phyloP scores from a whole-genome alignment of 2,888 invertebrate species.

The Gerris lacustris region DNA sequence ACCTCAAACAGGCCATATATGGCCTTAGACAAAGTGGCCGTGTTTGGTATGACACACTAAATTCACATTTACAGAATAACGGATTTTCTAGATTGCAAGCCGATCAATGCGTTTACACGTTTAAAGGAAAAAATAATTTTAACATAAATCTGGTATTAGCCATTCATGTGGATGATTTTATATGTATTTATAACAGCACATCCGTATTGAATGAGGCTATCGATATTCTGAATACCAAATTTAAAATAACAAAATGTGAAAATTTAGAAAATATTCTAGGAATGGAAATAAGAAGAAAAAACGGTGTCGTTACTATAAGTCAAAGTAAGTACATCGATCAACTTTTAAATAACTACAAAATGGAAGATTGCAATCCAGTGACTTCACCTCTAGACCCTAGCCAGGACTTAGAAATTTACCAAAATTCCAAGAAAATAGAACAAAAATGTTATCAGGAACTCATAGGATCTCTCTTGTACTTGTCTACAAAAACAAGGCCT shows the following conservation, averaged over 20 bases:
- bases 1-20: background rate
- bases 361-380: conserved; percentile 16
- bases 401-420: background rate
- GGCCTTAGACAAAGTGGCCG: background rate
- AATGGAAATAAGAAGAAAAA: background rate
- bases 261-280: conserved; percentile 13
- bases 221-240: conserved; percentile 14
- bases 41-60: background rate
- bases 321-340: conserved; percentile 9
- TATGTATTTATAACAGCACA: conserved; percentile 11
- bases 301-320: background rate
- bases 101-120: conserved; percentile 18
- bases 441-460: background rate
- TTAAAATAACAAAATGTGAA: conserved; percentile 16
- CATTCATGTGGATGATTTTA: conserved; percentile 13
- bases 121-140: background rate
- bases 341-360: conserved; percentile 15
- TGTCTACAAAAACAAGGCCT: background rate
- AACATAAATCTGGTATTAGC: no score
- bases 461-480: background rate
- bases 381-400: conserved; percentile 17
- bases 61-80: background rate
- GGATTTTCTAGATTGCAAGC: conserved; percentile 6
- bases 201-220: conserved; percentile 8
- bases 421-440: background rate